Evolutionary conservation across 2,888 invertebrate species (phyloP).

Genomic region (Gari tellinella): DNA sequence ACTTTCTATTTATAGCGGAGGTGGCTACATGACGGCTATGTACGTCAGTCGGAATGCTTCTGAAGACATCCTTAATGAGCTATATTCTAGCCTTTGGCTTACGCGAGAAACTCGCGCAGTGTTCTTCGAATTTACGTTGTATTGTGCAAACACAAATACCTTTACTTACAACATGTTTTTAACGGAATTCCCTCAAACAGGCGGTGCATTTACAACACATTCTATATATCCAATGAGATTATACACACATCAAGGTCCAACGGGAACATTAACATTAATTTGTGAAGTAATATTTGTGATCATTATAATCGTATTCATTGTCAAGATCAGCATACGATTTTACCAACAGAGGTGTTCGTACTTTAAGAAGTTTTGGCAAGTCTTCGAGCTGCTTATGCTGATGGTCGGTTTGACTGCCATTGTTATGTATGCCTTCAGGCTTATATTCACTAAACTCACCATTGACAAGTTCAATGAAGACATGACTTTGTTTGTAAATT

Average conservation of each 20-base stretch:
- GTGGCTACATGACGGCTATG: constrained; percentile 74
- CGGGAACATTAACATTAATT: constrained; percentile 46
- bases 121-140: constrained; percentile 76
- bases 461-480: constrained; percentile 56
- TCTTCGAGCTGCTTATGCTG: constrained; percentile 47
- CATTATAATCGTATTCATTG: constrained; percentile 36
- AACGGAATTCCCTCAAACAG: constrained; percentile 58
- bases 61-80: constrained; percentile 61
- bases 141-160: constrained; percentile 72
- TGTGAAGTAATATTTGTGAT: constrained; percentile 60
- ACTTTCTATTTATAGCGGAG: constrained; percentile 66
- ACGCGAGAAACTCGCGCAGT: constrained; percentile 74
- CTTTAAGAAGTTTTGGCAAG: constrained; percentile 56
- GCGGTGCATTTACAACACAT: constrained; percentile 52
- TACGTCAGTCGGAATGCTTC: constrained; percentile 63
- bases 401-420: constrained; percentile 32
- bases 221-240: constrained; percentile 50
- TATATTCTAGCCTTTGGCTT: constrained; percentile 66
- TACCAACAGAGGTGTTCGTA: constrained; percentile 45
- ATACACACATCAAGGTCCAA: constrained; percentile 44
- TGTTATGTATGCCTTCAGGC: constrained; percentile 42
- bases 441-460: constrained; percentile 39
- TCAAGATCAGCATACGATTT: constrained; percentile 43
- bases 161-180: constrained; percentile 72
- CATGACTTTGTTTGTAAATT: constrained; percentile 58